Evolutionary conservation across 1,140 invertebrate species (phyloP).

Genomic region (Antheraea mylitta): DNA sequence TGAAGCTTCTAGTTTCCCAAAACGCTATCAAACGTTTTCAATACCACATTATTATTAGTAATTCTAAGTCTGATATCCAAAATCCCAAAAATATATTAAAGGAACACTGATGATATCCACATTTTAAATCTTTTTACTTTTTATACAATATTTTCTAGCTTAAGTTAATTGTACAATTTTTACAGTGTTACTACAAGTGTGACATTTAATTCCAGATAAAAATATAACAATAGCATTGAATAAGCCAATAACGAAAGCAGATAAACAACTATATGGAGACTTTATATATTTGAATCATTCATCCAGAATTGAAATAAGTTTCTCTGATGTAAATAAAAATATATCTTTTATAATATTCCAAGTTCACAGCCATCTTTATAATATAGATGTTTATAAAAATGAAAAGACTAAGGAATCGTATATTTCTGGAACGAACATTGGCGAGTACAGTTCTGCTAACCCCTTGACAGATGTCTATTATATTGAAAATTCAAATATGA

Average conservation of each 20-base stretch:
- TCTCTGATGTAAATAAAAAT: conserved; percentile 70
- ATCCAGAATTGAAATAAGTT: conserved; percentile 62
- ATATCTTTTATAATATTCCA: conserved; percentile 83
- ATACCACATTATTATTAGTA: too few relatives aligned
- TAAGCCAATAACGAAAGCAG: conserved; percentile 39
- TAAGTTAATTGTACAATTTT: too few relatives aligned
- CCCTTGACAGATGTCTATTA: conserved; percentile 43
- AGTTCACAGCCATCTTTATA: conserved; percentile 81
- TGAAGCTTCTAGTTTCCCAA: too few relatives aligned
- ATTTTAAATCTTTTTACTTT: too few relatives aligned
- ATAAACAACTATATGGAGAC: conserved; percentile 55
- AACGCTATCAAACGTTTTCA: too few relatives aligned
- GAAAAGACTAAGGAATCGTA: conserved; percentile 42
- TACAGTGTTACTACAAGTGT: not conserved
- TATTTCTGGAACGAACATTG: conserved; percentile 82
- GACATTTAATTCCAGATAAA: conserved; percentile 56
- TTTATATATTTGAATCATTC: conserved; percentile 42
- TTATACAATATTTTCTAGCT: too few relatives aligned
- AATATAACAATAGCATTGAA: conserved; percentile 53
- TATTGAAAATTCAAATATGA: conserved; percentile 66
- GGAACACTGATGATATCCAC: too few relatives aligned
- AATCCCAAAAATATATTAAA: too few relatives aligned
- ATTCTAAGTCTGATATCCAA: too few relatives aligned
- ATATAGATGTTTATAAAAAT: conserved; percentile 81
- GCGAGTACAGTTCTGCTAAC: conserved; percentile 73